Evolutionary conservation across 2,888 invertebrate species (phyloP), one percentile per base, ranked within the genome.

Genomic region (Drosophila falleni): DNA sequence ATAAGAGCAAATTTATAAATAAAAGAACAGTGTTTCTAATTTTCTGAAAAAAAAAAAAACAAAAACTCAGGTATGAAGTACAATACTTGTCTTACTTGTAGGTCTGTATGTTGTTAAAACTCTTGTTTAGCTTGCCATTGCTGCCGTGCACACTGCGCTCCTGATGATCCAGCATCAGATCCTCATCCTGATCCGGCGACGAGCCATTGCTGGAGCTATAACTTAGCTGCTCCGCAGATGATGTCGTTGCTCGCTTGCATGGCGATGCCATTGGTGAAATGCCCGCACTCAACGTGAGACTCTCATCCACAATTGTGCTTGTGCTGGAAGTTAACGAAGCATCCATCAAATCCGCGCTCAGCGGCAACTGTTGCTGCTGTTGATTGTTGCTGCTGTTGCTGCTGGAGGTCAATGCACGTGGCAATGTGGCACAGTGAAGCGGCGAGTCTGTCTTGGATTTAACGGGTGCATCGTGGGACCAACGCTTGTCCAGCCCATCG

Each of bases 401-500:
- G 33, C 44, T 62, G 9, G 89, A 72, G 15, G 90, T 78, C 78
- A 91, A 70, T 15, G 81, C 81, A 13, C 91, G 81, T 4, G 89
- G 87, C 68, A 89, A 78, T 11, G 91, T 89, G n/a, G 89, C 84
- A 55, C 75, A 80, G 37, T 83, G 89, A 56, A 87, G 63, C 2
- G 90, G 91, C 19, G 90, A 91, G 50, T 91, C 90, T 93, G 81
- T 94, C 63, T 86, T 86, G 2, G 89, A 81, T 56, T 89, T 94
- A 49, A 64, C 68, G 44, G 91, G 90, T 64, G 81, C 93, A 94
- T 97, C 96, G 92, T 96, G 96, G n/a, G 96, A 96, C 96, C 97
- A 97, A 88, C 96, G 94, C 91, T 96, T 96, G 83, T 97, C 96
- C 51, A 96, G 94, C 0, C 96, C 96, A 92, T 97, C 97, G 82